These are phyloP conservation scores for Rhagonycha lutea DNA, from an alignment of 2,888 invertebrate genomes.

Conservation along the genomic window DNA sequence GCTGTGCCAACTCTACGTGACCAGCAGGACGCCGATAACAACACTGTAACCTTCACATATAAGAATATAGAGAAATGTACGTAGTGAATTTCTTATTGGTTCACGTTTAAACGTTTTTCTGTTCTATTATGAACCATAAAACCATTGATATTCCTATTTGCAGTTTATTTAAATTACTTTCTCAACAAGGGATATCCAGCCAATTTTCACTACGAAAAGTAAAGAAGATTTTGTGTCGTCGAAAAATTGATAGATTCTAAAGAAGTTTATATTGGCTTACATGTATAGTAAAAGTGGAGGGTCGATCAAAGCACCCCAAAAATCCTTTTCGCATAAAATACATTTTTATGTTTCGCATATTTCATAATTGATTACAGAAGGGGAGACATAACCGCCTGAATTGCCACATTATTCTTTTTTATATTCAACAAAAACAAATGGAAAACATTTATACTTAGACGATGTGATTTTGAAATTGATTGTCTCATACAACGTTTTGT, in stretches of 20 bases:
- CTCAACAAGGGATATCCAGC: conserved; percentile 41
- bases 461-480: conserved; percentile 45
- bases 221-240: conserved; percentile 42
- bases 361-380: conserved; percentile 48
- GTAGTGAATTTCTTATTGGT: conserved; percentile 18
- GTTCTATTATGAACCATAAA: conserved; percentile 25
- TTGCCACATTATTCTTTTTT: conserved; percentile 47
- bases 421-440: conserved; percentile 42
- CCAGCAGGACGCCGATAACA: conserved; percentile 32
- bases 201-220: conserved; percentile 42
- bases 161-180: conserved; percentile 54
- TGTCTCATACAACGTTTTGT: conserved; percentile 36
- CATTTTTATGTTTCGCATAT: conserved; percentile 47
- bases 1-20: conserved; percentile 32
- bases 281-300: conserved; percentile 38
- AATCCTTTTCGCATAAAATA: conserved; percentile 41
- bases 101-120: conserved; percentile 13
- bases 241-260: conserved; percentile 48
- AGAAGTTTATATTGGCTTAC: conserved; percentile 35
- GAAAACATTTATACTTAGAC: conserved; percentile 41
- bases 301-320: conserved; percentile 39
- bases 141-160: conserved; percentile 49
- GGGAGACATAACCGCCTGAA: conserved; percentile 41
- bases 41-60: conserved; percentile 19
- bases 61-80: conserved; percentile 15